Percentiles rank a stretch among this genome's conserved stretches.
Evolutionary conservation across 2,888 invertebrate species (phyloP).

Genomic region (Chesias legatella): DNA sequence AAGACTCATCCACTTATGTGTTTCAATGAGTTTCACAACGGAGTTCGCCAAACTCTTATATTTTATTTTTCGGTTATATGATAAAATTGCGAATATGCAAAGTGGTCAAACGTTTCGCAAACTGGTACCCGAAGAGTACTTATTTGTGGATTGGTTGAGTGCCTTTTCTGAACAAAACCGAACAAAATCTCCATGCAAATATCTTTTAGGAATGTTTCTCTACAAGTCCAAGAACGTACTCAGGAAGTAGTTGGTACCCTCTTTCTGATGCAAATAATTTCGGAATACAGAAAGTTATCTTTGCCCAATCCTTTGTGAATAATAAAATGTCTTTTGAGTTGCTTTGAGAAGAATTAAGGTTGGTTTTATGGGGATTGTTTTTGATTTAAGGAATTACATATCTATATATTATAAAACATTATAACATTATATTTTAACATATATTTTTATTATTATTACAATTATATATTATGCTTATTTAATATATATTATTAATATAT

Average conservation of each 20-base stretch:
- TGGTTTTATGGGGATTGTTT: conserved; percentile 8
- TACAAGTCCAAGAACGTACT: conserved; percentile 34
- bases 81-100: conserved; percentile 28
- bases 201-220: conserved; percentile 48
- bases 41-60: conserved; percentile 1
- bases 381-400: neutral
- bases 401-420: too few relatives aligned
- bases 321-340: conserved; percentile 44
- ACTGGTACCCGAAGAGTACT: conserved; percentile 10
- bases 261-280: conserved; percentile 69
- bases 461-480: too few relatives aligned
- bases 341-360: conserved; percentile 22
- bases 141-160: conserved; percentile 22
- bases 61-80: neutral
- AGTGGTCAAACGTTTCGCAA: conserved; percentile 41
- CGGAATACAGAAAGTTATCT: conserved; percentile 45
- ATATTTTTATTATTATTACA: too few relatives aligned
- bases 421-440: too few relatives aligned
- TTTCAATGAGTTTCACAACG: too few relatives aligned
- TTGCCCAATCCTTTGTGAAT: conserved; percentile 52
- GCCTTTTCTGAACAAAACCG: conserved; percentile 25
- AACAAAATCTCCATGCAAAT: conserved; percentile 52
- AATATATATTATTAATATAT: too few relatives aligned
- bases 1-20: too few relatives aligned
- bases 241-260: conserved; percentile 48